Evolutionary conservation across 2,113 vertebrate species (phyloP).

Genomic region (Catharus bicknelli): DNA sequence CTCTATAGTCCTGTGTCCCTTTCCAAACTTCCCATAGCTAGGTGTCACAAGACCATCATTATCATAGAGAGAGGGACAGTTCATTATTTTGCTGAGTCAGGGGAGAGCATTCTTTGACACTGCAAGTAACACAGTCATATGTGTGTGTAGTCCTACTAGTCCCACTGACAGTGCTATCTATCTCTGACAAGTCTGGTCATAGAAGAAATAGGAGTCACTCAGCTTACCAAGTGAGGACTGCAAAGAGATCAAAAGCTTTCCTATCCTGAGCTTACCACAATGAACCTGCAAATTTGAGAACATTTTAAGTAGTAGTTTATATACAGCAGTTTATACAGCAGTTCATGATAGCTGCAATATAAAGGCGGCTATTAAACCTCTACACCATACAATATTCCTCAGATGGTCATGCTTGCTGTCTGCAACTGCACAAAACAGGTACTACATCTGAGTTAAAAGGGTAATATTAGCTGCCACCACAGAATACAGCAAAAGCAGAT

Average conservation of each 20-base stretch:
- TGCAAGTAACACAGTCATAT: background rate
- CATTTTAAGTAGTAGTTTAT: background rate
- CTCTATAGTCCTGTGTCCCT: background rate
- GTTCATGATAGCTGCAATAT: background rate
- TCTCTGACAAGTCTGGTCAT: background rate
- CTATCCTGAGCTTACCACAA: background rate
- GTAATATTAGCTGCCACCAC: background rate
- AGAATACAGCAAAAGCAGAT: background rate
- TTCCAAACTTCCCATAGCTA: background rate
- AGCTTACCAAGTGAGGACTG: background rate
- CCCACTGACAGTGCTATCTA: background rate
- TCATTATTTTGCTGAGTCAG: background rate
- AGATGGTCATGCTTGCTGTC: background rate
- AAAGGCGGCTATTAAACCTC: background rate
- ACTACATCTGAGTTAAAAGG: background rate
- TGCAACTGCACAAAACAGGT: background rate
- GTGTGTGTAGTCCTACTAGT: background rate
- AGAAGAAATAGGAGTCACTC: background rate
- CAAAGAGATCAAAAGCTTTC: slow-evolving; percentile 15
- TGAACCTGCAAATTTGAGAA: background rate
- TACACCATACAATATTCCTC: background rate
- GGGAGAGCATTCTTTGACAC: background rate
- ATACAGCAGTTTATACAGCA: background rate
- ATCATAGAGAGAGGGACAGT: background rate
- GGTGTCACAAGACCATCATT: background rate